phyloP scores from a whole-genome alignment of 2,113 vertebrate species.

The Labeo rohita region DNA sequence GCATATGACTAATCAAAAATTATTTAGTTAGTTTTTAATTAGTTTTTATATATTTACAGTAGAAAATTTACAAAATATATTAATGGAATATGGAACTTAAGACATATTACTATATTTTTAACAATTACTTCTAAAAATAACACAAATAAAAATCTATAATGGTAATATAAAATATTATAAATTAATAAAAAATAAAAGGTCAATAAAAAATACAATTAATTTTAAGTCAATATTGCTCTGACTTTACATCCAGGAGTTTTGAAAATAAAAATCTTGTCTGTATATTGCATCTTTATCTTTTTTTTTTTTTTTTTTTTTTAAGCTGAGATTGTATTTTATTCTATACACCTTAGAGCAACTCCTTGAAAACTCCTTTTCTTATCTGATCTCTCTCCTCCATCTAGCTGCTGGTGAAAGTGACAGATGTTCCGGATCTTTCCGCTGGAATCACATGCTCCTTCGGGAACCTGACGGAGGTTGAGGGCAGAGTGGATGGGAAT shows the following conservation, averaged over 20 bases:
- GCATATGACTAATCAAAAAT: no score
- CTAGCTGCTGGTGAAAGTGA: slow-evolving; percentile 91
- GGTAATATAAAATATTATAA: not conserved
- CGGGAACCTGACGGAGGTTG: slow-evolving; percentile 93
- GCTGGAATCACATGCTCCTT: slow-evolving; percentile 91
- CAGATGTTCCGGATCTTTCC: slow-evolving; percentile 89
- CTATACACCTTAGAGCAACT: no score
- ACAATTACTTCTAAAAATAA: no score
- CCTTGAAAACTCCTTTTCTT: not conserved
- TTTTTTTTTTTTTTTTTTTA: no score
- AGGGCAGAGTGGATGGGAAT: slow-evolving; percentile 89
- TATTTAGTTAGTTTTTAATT: no score
- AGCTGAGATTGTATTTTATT: no score
- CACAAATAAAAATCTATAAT: no score
- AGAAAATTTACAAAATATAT: no score
- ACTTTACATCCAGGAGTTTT: not conserved
- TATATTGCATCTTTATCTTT: not conserved
- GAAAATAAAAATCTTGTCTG: not conserved
- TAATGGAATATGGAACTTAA: no score
- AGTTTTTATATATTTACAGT: no score
- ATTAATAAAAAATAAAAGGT: not conserved
- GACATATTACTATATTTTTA: no score
- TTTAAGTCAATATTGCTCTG: not conserved
- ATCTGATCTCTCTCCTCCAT: not conserved
- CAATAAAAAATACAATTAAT: not conserved